These are phyloP conservation scores for Dipodomys stephensi DNA, from an alignment of 2,113 vertebrate genomes.

Conservation along the genomic window DNA sequence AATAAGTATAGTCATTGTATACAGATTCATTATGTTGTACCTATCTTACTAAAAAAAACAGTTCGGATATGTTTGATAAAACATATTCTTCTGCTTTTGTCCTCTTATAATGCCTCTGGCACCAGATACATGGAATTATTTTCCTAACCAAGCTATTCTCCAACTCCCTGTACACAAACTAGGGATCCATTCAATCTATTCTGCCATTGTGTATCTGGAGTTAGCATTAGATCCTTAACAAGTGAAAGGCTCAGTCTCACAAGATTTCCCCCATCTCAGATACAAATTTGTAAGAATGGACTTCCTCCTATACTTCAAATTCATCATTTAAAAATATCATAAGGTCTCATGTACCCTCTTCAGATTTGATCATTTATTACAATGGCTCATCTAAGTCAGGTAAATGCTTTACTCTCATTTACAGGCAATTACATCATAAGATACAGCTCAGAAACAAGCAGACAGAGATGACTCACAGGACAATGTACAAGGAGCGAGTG, in stretches of 20 bases:
- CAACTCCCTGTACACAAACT: background rate
- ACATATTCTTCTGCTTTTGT: background rate
- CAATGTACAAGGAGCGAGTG: background rate
- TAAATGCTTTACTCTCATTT: background rate
- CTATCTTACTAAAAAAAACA: background rate
- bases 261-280: background rate
- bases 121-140: background rate
- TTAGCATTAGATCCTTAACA: background rate
- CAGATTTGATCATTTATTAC: background rate
- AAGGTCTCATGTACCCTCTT: background rate
- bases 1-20: constrained; percentile 27
- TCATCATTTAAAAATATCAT: too few relatives aligned
- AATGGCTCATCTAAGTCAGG: background rate
- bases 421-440: background rate
- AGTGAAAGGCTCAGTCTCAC: background rate
- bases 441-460: background rate
- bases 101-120: background rate
- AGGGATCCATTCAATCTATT: background rate
- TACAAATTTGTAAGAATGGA: background rate
- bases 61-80: background rate
- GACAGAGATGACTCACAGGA: background rate
- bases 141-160: background rate
- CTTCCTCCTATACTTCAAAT: background rate
- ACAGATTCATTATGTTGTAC: background rate
- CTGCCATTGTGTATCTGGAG: background rate